Evolutionary conservation across 2,888 invertebrate species (phyloP).

Genomic region (Dryocosmus kuriphilus): DNA sequence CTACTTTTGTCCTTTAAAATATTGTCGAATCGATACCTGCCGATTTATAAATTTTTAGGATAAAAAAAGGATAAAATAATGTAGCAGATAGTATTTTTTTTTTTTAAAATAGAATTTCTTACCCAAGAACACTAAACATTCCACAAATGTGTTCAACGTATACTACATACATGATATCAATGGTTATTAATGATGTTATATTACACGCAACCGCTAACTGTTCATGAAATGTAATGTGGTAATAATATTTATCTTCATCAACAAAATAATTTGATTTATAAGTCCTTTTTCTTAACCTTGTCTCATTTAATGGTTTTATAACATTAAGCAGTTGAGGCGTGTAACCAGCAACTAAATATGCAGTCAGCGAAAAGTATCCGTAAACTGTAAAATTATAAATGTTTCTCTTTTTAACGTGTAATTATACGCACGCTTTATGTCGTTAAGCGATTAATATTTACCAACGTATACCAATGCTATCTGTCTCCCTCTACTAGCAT

Average conservation of each 20-base stretch:
- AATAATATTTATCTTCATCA: background rate
- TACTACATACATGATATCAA: background rate
- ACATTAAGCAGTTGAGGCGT: background rate
- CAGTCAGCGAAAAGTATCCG: background rate
- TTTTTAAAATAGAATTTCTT: background rate
- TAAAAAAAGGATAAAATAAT: background rate
- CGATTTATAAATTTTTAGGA: background rate
- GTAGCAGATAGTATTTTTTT: background rate
- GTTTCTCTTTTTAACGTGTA: too few species aligned
- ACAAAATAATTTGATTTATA: background rate
- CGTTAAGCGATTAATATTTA: background rate
- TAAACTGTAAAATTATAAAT: background rate
- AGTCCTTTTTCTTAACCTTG: background rate
- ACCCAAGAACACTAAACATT: conserved; percentile 8
- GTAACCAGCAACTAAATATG: background rate
- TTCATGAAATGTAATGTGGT: background rate
- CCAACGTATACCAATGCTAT: background rate
- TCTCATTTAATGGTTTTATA: background rate
- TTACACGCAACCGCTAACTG: background rate
- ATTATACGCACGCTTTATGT: too few species aligned
- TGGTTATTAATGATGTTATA: background rate
- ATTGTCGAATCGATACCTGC: conserved; percentile 5
- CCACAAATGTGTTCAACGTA: background rate
- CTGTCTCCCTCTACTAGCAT: background rate
- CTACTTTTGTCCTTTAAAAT: background rate